Conservation (phyloP, 2,888 invertebrate genomes). For the Drosophila basisetae region DNA sequence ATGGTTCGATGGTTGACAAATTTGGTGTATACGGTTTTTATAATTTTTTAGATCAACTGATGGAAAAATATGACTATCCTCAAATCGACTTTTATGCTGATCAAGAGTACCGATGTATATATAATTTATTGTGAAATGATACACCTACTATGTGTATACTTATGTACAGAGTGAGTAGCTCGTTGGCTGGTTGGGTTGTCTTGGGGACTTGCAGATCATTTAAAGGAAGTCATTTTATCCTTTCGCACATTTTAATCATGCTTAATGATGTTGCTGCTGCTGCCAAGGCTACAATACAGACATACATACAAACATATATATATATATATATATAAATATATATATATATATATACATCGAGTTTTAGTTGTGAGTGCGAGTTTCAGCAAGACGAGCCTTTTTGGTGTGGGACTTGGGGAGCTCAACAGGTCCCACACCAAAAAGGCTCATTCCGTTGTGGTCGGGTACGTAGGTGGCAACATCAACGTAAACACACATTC, state of each 20-base stretch:
- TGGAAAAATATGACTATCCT: not conserved
- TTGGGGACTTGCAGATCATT: constrained; percentile 30
- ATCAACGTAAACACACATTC: constrained; percentile 30
- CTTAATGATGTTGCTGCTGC: constrained; percentile 40
- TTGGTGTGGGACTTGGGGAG: constrained; percentile 35
- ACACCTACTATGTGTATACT: not conserved
- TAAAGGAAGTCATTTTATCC: constrained; percentile 65
- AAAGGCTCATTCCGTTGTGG: constrained; percentile 24
- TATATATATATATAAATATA: not conserved
- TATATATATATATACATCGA: not conserved
- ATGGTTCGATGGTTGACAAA: not conserved
- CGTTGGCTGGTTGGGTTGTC: constrained; percentile 1
- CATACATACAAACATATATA: not conserved
- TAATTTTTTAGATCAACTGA: not conserved
- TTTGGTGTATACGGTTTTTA: not conserved
- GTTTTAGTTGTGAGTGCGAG: constrained; percentile 6
- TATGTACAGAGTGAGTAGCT: not conserved
- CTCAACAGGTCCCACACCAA: constrained; percentile 38
- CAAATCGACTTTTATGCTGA: not conserved
- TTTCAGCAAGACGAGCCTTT: constrained; percentile 18
- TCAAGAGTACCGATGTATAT: not conserved
- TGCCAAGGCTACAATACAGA: not conserved
- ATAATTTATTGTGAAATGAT: constrained; percentile 1
- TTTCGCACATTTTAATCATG: constrained; percentile 73
- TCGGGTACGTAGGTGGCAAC: constrained; percentile 66